These are phyloP conservation scores for Aldrovandia affinis DNA, from an alignment of 2,797 vertebrate genomes.

Conservation along the genomic window DNA sequence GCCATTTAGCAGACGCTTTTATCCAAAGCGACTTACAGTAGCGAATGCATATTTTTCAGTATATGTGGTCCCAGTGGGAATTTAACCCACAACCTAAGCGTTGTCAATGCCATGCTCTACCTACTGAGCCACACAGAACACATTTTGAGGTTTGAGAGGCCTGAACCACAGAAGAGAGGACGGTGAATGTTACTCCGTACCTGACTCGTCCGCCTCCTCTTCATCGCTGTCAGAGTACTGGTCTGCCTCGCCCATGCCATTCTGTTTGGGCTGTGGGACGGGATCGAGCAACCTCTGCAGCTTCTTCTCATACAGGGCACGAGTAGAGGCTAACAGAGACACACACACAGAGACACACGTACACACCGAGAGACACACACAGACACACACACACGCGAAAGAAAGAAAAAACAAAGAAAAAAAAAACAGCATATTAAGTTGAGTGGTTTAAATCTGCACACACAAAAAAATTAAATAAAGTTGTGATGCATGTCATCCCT, in stretches of 20 bases:
- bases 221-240: conserved; percentile 72
- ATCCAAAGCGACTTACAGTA: no score
- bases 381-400: background rate
- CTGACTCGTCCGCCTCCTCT: conserved; percentile 56
- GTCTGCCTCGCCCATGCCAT: conserved; percentile 45
- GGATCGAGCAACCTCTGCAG: conserved; percentile 68
- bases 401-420: background rate
- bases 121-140: no score
- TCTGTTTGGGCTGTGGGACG: conserved; percentile 36
- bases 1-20: no score
- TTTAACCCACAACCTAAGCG: no score
- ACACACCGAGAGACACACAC: background rate
- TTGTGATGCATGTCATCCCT: conserved; percentile 13
- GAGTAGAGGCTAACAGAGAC: conserved; percentile 75
- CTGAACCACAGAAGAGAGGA: background rate
- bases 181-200: background rate
- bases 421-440: background rate
- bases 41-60: no score
- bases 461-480: background rate
- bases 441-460: conserved; percentile 9
- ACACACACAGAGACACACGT: conserved; percentile 24
- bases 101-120: no score
- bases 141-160: background rate
- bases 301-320: conserved; percentile 80
- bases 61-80: no score